A percentile compares a stretch with the other conserved stretches of the same genome.
Evolutionary conservation across 2,888 invertebrate genomes (phyloP).

Genomic region (Proisotoma minuta): DNA sequence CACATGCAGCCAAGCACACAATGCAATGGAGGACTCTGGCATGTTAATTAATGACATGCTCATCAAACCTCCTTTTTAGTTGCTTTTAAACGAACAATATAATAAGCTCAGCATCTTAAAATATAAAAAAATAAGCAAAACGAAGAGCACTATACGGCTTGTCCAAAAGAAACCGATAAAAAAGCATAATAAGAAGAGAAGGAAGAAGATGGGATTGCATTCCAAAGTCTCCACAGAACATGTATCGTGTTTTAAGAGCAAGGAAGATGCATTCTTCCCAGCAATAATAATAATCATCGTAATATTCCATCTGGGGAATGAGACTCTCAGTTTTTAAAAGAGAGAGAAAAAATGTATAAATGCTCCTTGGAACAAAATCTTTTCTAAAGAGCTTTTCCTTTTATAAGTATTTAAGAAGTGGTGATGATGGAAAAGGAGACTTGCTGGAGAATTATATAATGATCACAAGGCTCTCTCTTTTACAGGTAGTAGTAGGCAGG

Average conservation of each 20-base stretch:
- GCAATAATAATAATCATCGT: conserved; percentile 14
- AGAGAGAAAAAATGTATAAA: too few species aligned
- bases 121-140: neutral
- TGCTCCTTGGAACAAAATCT: too few species aligned
- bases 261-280: neutral
- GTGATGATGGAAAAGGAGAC: too few species aligned
- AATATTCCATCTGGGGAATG: neutral
- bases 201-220: neutral
- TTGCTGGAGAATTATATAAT: too few species aligned
- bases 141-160: neutral
- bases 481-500: too few species aligned
- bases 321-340: neutral
- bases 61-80: conserved; percentile 34
- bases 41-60: conserved; percentile 47
- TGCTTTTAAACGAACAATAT: neutral
- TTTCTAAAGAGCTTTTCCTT: too few species aligned
- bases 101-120: neutral
- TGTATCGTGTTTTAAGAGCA: too few species aligned
- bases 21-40: conserved; percentile 22
- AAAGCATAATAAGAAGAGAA: neutral
- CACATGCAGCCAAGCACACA: neutral
- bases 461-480: too few species aligned
- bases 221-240: neutral
- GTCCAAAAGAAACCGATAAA: too few species aligned
- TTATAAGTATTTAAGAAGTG: too few species aligned